A percentile compares a stretch with the other conserved stretches of the same genome.
phyloP scores from a whole-genome alignment of 2,797 vertebrate genomes.

The Siniperca undulata region DNA sequence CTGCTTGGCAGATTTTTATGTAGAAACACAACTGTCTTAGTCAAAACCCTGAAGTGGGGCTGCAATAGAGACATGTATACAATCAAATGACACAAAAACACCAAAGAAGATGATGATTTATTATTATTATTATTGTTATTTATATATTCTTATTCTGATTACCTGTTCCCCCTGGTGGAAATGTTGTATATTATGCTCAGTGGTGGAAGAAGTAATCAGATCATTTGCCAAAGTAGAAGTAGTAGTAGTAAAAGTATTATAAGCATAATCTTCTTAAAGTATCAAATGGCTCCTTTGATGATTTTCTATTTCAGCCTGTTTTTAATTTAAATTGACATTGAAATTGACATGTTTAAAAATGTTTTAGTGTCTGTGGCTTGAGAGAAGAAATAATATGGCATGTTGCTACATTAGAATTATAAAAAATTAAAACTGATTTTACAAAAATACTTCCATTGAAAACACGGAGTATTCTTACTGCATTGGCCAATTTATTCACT shows the following conservation, averaged over 20 bases:
- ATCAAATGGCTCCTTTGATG: neutral
- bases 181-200: conserved; percentile 7
- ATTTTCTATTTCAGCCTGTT: conserved; percentile 4
- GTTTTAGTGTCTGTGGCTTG: neutral
- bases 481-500: neutral
- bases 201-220: neutral
- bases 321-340: neutral
- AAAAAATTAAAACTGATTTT: too few relatives aligned
- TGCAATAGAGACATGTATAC: neutral
- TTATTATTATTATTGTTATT: neutral
- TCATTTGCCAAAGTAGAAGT: conserved; percentile 3
- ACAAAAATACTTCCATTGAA: neutral
- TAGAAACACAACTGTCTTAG: conserved; percentile 17
- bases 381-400: too few relatives aligned
- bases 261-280: neutral
- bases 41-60: conserved; percentile 6
- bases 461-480: too few relatives aligned
- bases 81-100: neutral
- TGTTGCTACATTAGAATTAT: neutral
- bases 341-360: neutral
- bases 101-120: neutral
- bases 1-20: conserved; percentile 16
- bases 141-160: neutral
- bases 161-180: conserved; percentile 3
- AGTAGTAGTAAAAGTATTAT: neutral